These are phyloP conservation scores for Sander lucioperca DNA, from an alignment of 2,113 vertebrate species.

Conservation along the genomic window DNA sequence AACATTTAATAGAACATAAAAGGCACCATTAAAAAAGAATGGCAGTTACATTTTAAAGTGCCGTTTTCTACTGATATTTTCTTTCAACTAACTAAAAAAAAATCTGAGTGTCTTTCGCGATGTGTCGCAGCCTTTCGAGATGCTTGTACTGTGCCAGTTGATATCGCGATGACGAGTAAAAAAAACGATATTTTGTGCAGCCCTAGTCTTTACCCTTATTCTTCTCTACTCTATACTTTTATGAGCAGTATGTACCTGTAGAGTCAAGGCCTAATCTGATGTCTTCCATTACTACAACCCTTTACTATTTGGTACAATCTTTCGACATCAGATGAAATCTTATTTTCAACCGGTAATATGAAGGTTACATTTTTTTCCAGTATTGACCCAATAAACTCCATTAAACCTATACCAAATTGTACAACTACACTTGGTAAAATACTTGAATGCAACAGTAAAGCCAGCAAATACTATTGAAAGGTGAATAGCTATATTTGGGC, in stretches of 20 bases:
- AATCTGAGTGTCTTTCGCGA: no score
- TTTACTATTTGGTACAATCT: background rate
- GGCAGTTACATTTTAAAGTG: no score
- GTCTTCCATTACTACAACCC: background rate
- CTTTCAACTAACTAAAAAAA: no score
- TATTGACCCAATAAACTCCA: background rate
- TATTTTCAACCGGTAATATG: background rate
- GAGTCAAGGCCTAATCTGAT: background rate
- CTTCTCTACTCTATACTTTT: background rate
- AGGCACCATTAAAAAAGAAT: no score
- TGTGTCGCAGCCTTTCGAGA: no score
- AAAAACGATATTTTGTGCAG: no score
- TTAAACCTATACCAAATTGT: background rate
- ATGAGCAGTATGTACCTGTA: background rate
- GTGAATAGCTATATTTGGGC: no score
- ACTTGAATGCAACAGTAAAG: background rate
- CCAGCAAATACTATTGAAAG: background rate
- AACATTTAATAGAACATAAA: no score
- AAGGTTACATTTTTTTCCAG: background rate
- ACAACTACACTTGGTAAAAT: background rate
- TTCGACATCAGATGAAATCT: background rate
- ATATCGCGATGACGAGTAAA: no score
- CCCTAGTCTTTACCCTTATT: no score
- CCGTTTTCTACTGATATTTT: no score
- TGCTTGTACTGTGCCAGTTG: no score